Base-by-base conservation (phyloP, 2,888 invertebrate genomes). In the Dasysyrphus tricinctus region DNA sequence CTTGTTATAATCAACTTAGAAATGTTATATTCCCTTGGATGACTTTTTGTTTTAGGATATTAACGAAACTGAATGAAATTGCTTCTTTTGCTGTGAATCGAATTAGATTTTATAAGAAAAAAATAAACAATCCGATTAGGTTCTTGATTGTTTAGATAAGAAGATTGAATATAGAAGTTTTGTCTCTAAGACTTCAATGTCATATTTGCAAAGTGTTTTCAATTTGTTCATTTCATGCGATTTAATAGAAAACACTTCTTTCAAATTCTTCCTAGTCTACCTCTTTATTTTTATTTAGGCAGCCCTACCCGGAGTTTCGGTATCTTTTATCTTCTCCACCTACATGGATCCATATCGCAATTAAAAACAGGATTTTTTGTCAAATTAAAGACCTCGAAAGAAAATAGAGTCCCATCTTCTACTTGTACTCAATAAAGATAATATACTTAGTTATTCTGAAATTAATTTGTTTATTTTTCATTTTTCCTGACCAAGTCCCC, bases 91-190 rank as follows among this genome's bases (percentile, higher is more conserved):
- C 9, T 29, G 51, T 69, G 69, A 24, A 54, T n/a, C 54, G 37
- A 69, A 69, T 69, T 67, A n/a, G 39, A 39, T 54, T 69, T 69
- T 69, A 69, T 51, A 54, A 2, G n/a, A 34, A 49, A 11, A 3
- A n/a, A 37, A 37, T 57, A 11, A 4, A 57, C 34, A 34, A 12
- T 12, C 6, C 1, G 14, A 61, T 59, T 12, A 11, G 11, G 19
- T 32, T 32, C 54, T 54, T 32, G 54, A 54, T 29, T 54, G 7
- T 3, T 54, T 14, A 6, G 51, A 51, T 51, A 51, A 54, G 54
- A n/a, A 29, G 14, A 14, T 24, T 2, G 24, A 9, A n/a, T n/a
- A 44, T 44, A 6, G 0, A 44, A 44, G 5, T 5, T 0, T 42
- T n/a, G 6, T n/a, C 7, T 12, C 6, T 11, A 19, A 14, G 1